phyloP scores from a whole-genome alignment of 2,888 invertebrate genomes.

The Agrochola macilenta region DNA sequence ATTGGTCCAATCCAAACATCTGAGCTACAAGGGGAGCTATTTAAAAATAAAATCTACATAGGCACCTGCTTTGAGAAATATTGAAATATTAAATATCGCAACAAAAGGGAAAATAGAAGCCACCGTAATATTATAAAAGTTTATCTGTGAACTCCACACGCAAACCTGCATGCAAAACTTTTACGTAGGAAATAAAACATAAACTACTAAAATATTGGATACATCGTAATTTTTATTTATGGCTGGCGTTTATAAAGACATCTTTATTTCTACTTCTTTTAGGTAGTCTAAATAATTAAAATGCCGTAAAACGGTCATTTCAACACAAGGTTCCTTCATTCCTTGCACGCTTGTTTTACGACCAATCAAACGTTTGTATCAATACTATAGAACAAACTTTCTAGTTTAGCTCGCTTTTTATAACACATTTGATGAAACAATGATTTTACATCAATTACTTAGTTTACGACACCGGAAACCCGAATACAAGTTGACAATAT shows the following conservation, averaged over 20 bases:
- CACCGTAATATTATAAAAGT: constrained; percentile 2
- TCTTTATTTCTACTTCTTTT: constrained; percentile 66
- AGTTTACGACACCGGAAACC: not conserved
- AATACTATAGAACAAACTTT: constrained; percentile 7
- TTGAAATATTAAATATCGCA: not conserved
- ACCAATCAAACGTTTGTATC: constrained; percentile 31
- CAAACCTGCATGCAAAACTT: constrained; percentile 18
- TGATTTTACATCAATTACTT: constrained; percentile 11
- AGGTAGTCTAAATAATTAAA: constrained; percentile 59
- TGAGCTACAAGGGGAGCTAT: not conserved
- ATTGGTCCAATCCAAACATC: constrained; percentile 25
- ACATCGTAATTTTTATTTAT: constrained; percentile 61
- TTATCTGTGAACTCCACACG: constrained; percentile 20
- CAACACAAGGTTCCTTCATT: constrained; percentile 38
- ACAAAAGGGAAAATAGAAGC: not conserved
- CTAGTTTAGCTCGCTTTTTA: constrained; percentile 23
- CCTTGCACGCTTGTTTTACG: constrained; percentile 45
- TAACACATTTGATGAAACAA: constrained; percentile 9
- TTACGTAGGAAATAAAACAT: constrained; percentile 27
- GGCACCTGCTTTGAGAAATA: not conserved
- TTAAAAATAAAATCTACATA: constrained; percentile 15
- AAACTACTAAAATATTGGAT: constrained; percentile 52
- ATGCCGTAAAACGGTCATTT: constrained; percentile 50
- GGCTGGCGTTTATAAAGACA: constrained; percentile 63
- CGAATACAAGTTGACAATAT: constrained; percentile 65